These are phyloP conservation scores for Pseudochromis fuscus DNA, from an alignment of 2,797 vertebrate species.

Conservation along the genomic window DNA sequence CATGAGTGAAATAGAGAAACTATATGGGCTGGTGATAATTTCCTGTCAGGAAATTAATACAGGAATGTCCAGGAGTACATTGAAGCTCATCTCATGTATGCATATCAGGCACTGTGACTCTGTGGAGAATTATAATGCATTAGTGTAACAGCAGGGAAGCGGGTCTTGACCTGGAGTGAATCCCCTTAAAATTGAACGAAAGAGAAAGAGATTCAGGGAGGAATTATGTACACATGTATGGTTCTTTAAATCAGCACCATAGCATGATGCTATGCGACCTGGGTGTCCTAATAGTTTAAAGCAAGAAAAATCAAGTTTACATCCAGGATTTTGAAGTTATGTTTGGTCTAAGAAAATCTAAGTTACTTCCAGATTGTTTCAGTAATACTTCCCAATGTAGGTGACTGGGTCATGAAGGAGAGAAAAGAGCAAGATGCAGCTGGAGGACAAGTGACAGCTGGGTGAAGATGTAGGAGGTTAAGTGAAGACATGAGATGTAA, in stretches of 20 bases:
- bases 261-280: slow-evolving; percentile 39
- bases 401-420: slow-evolving; percentile 38
- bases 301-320: slow-evolving; percentile 22
- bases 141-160: slow-evolving; percentile 66
- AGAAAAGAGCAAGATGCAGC: slow-evolving; percentile 11
- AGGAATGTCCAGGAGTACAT: no score
- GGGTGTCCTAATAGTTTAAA: slow-evolving; percentile 49
- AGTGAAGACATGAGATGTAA: slow-evolving; percentile 32
- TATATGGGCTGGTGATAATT: slow-evolving; percentile 58
- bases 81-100: slow-evolving; percentile 55
- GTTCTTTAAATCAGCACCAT: slow-evolving; percentile 33
- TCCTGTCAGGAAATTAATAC: slow-evolving; percentile 53
- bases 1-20: slow-evolving; percentile 30
- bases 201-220: slow-evolving; percentile 59
- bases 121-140: slow-evolving; percentile 56
- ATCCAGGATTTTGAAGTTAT: neutral
- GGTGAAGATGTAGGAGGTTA: slow-evolving; percentile 35
- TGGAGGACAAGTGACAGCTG: slow-evolving; percentile 35
- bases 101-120: slow-evolving; percentile 26
- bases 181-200: slow-evolving; percentile 65
- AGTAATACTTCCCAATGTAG: slow-evolving; percentile 18
- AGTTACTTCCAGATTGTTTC: neutral
- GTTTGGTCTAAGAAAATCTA: slow-evolving; percentile 2
- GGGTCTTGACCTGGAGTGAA: slow-evolving; percentile 62
- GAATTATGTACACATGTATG: slow-evolving; percentile 66